These are phyloP conservation scores for Lasioglossum marginatum DNA, from an alignment of 2,888 invertebrate genomes.

Conservation along the genomic window DNA sequence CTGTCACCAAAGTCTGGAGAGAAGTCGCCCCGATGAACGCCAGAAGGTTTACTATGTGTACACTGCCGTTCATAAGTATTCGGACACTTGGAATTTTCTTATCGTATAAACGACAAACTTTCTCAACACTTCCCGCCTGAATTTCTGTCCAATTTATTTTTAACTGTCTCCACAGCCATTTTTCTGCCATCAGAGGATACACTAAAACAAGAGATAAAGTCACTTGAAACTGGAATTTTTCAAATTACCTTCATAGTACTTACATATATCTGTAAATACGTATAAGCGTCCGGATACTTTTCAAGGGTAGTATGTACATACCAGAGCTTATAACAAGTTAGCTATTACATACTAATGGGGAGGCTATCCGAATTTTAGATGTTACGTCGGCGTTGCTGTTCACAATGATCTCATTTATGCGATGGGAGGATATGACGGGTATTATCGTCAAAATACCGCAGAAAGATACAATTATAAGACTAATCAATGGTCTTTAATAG, in stretches of 20 bases:
- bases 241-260: background rate
- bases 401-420: conserved; percentile 92
- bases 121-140: background rate
- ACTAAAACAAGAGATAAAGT: background rate
- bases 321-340: background rate
- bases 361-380: conserved; percentile 84
- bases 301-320: background rate
- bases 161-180: background rate
- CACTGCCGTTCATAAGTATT: background rate
- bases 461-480: conserved; percentile 93
- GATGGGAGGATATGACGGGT: conserved; percentile 95
- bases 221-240: background rate
- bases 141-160: background rate
- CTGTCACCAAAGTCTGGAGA: conserved; percentile 93
- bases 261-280: background rate
- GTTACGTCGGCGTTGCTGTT: conserved; percentile 94
- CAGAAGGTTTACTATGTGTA: conserved; percentile 85
- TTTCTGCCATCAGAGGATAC: background rate
- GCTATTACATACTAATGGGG: background rate
- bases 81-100: background rate
- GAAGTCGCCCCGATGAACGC: conserved; percentile 95
- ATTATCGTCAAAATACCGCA: conserved; percentile 93
- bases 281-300: conserved; percentile 4
- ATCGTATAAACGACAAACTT: background rate
- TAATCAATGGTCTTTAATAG: conserved; percentile 95